Evolutionary conservation across 1,140 invertebrate species (phyloP).

Genomic region (Caenorhabditis tropicalis): DNA sequence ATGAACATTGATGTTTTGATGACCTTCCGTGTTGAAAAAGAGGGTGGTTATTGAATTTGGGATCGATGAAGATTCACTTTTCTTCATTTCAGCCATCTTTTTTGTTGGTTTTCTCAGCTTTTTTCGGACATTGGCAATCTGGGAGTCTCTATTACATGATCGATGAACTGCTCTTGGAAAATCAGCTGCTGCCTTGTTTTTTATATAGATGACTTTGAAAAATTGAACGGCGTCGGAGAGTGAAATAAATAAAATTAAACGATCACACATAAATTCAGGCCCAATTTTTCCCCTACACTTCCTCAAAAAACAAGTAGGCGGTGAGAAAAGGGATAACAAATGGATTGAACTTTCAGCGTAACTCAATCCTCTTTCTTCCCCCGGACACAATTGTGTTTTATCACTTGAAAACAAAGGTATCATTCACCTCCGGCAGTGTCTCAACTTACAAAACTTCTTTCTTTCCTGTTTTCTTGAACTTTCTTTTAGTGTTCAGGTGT

Average conservation of each 20-base stretch:
- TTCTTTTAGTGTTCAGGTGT: not conserved
- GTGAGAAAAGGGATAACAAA: not conserved
- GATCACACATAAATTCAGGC: not conserved
- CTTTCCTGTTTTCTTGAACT: not conserved
- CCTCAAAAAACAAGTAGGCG: not conserved
- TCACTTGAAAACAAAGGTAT: slow-evolving; percentile 21
- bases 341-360: not conserved
- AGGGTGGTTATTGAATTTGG: slow-evolving; percentile 11
- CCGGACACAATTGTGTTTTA: slow-evolving; percentile 19
- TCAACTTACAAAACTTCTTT: not conserved
- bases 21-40: not conserved
- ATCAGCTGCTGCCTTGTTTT: not conserved
- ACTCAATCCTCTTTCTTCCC: not conserved
- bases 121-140: no score
- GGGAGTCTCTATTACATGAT: not conserved
- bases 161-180: not conserved
- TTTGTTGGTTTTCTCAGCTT: not conserved
- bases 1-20: slow-evolving; percentile 34
- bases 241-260: not conserved
- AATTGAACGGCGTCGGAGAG: not conserved
- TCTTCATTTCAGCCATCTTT: not conserved
- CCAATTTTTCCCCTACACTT: slow-evolving; percentile 2
- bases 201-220: not conserved
- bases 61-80: not conserved
- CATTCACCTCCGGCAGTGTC: not conserved